Percentiles rank a stretch among this genome's conserved stretches.
These are phyloP conservation scores for Leptopterna dolabrata DNA, from an alignment of 2,888 invertebrate genomes.

Conservation along the genomic window DNA sequence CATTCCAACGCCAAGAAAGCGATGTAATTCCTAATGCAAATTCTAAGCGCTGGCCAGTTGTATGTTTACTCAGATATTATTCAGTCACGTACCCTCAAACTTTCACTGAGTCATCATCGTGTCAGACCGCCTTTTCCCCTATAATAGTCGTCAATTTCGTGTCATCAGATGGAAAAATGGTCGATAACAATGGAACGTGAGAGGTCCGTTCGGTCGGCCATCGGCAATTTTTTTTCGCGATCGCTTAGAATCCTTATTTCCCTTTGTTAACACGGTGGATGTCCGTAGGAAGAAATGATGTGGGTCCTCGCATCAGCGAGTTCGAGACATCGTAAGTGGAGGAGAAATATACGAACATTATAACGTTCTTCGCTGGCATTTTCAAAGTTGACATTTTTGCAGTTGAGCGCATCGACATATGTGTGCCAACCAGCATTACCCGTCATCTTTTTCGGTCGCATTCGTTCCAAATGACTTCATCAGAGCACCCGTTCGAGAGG, in stretches of 20 bases:
- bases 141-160: slow-evolving; percentile 28
- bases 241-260: not conserved
- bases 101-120: slow-evolving; percentile 27
- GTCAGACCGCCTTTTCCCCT: not conserved
- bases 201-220: not conserved
- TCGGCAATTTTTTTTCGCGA: slow-evolving; percentile 8
- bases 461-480: too few relatives aligned
- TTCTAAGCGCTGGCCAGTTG: not conserved
- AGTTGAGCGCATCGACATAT: not conserved
- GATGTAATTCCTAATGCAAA: not conserved
- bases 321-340: not conserved
- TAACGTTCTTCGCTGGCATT: not conserved
- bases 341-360: not conserved
- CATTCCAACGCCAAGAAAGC: not conserved
- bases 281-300: not conserved
- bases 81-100: slow-evolving; percentile 15
- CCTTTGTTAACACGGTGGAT: not conserved
- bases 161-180: slow-evolving; percentile 9
- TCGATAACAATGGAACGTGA: slow-evolving; percentile 21
- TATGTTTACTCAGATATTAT: not conserved
- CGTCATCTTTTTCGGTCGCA: not conserved
- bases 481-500: too few relatives aligned
- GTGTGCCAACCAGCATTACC: not conserved
- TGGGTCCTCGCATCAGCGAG: not conserved
- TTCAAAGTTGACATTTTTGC: not conserved